phyloP scores from a whole-genome alignment of 2,113 vertebrate genomes.

The Eretmochelys imbricata region DNA sequence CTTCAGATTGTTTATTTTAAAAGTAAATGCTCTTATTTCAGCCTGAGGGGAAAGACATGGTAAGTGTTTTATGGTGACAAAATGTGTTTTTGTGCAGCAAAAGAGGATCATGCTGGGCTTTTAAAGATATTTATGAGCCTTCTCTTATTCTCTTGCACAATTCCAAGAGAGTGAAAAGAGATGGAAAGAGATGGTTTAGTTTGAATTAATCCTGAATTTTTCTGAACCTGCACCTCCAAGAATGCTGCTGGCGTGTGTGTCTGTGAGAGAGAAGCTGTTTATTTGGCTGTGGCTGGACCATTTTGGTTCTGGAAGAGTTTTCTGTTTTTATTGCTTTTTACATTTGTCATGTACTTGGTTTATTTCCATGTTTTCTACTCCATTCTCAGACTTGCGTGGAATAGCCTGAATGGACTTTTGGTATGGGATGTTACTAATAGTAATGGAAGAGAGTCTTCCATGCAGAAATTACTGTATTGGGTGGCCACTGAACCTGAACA shows the following conservation, averaged over 20 bases:
- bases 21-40: conserved; percentile 40
- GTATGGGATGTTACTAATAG: conserved; percentile 32
- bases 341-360: conserved; percentile 30
- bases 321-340: conserved; percentile 27
- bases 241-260: conserved; percentile 12
- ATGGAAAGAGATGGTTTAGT: neutral
- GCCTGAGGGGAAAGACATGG: neutral
- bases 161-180: neutral
- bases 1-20: conserved; percentile 7
- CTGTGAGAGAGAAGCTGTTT: neutral
- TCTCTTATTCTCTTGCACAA: neutral
- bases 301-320: conserved; percentile 35
- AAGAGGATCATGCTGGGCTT: neutral
- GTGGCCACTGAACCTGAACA: neutral
- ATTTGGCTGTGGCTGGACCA: conserved; percentile 36
- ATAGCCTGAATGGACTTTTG: conserved; percentile 8
- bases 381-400: conserved; percentile 42
- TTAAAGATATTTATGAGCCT: neutral
- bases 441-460: neutral
- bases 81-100: neutral
- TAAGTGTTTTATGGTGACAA: neutral
- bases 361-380: conserved; percentile 43
- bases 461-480: neutral
- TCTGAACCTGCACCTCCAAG: neutral
- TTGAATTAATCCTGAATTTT: neutral